phyloP scores from a whole-genome alignment of 1,140 invertebrate species.

The Hestina assimilis region DNA sequence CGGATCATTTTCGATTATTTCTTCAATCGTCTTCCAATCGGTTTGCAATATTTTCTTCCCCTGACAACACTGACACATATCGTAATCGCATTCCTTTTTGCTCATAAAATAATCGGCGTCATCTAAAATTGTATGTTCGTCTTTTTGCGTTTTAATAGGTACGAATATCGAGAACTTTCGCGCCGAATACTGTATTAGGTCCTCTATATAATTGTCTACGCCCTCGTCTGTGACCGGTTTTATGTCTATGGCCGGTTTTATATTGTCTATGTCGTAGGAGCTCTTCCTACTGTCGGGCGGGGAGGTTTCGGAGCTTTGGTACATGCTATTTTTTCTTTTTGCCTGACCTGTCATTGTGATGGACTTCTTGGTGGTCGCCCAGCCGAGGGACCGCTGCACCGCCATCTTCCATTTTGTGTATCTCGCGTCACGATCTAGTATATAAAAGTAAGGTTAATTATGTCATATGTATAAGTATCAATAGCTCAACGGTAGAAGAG shows the following conservation, averaged over 20 bases:
- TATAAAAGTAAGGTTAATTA: background rate
- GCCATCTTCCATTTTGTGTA: slow-evolving; percentile 96
- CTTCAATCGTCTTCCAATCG: slow-evolving; percentile 66
- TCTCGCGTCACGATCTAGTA: slow-evolving; percentile 87
- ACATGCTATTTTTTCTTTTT: slow-evolving; percentile 60
- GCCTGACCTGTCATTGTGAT: slow-evolving; percentile 85
- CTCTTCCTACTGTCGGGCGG: slow-evolving; percentile 42
- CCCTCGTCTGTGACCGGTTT: slow-evolving; percentile 40
- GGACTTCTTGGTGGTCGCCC: slow-evolving; percentile 87
- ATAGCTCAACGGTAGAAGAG: no score
- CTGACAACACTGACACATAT: slow-evolving; percentile 61
- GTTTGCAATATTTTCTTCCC: slow-evolving; percentile 51
- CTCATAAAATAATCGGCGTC: slow-evolving; percentile 61
- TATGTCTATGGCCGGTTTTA: slow-evolving; percentile 24
- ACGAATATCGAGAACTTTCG: slow-evolving; percentile 61
- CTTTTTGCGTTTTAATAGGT: slow-evolving; percentile 39
- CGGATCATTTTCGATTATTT: slow-evolving; percentile 70
- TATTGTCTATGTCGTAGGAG: slow-evolving; percentile 41
- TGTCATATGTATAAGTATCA: background rate
- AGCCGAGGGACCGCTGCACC: slow-evolving; percentile 91
- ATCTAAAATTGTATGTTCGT: slow-evolving; percentile 63
- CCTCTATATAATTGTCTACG: slow-evolving; percentile 44
- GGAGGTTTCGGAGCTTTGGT: slow-evolving; percentile 39
- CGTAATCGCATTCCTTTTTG: slow-evolving; percentile 68
- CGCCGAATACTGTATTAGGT: slow-evolving; percentile 54